phyloP scores from a whole-genome alignment of 2,888 invertebrate genomes.

The Saturnia japonica region DNA sequence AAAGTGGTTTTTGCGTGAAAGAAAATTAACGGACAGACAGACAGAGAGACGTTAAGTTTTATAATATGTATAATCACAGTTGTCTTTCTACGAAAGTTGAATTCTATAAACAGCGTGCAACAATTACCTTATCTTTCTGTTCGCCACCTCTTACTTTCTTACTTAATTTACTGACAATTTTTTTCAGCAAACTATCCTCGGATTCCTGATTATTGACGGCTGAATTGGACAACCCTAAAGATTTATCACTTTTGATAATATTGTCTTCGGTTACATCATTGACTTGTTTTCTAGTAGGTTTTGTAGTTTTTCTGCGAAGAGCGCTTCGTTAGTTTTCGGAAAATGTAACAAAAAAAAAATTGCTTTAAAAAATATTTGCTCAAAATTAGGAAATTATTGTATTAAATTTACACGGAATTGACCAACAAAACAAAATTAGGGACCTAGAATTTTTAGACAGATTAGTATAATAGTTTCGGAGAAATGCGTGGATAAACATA shows the following conservation, averaged over 20 bases:
- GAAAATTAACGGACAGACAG: too few species aligned
- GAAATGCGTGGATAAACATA: too few species aligned
- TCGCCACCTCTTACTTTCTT: conserved; percentile 9
- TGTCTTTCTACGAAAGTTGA: background rate
- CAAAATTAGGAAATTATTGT: too few species aligned
- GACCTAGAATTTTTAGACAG: too few species aligned
- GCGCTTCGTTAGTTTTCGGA: background rate
- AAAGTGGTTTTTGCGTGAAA: too few species aligned
- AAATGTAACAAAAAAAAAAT: too few species aligned
- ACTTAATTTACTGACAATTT: conserved; percentile 1
- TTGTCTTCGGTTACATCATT: background rate
- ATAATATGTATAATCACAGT: background rate
- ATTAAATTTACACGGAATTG: too few species aligned
- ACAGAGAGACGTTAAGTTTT: too few species aligned
- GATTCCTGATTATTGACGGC: background rate
- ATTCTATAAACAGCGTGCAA: conserved; percentile 1
- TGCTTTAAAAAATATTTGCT: too few species aligned
- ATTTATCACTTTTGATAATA: background rate
- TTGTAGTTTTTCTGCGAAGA: background rate
- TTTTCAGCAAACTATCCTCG: background rate
- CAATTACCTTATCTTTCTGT: background rate
- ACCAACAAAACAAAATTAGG: too few species aligned
- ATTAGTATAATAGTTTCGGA: too few species aligned
- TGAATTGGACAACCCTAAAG: background rate
- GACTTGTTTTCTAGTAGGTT: background rate